Percentiles rank a stretch among this genome's conserved stretches.
Conservation (phyloP, 1,140 invertebrate genomes). For the Radopholus similis region DNA sequence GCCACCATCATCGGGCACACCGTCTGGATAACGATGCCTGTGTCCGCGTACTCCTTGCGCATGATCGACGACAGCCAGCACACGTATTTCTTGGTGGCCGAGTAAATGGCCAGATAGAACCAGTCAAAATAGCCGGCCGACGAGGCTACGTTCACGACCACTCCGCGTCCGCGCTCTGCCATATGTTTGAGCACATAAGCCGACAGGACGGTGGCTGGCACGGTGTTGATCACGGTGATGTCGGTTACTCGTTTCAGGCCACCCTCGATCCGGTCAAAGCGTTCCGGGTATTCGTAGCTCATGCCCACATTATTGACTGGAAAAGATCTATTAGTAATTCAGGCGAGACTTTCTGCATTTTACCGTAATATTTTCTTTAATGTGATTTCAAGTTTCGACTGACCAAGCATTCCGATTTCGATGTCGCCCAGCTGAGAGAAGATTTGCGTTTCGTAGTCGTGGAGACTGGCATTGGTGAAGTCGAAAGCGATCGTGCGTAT, state of each 20-base stretch:
- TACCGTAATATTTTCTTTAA: slow-evolving; percentile 1
- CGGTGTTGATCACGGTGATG: slow-evolving; percentile 41
- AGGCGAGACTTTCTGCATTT: not conserved
- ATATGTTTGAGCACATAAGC: slow-evolving; percentile 39
- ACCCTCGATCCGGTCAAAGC: slow-evolving; percentile 48
- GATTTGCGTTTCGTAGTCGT: slow-evolving; percentile 40
- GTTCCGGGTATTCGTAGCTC: slow-evolving; percentile 55
- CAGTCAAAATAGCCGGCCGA: slow-evolving; percentile 29
- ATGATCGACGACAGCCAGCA: slow-evolving; percentile 30
- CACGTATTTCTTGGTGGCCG: slow-evolving; percentile 47
- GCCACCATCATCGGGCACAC: slow-evolving; percentile 53
- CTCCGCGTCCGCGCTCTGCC: slow-evolving; percentile 27
- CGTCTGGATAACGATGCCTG: slow-evolving; percentile 15
- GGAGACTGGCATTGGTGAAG: slow-evolving; percentile 38
- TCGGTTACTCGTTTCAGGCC: slow-evolving; percentile 46
- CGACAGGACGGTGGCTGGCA: slow-evolving; percentile 34
- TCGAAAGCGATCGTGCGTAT: slow-evolving; percentile 44
- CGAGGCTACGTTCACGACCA: slow-evolving; percentile 37
- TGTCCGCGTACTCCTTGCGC: slow-evolving; percentile 47
- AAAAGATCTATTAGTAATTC: slow-evolving; percentile 10
- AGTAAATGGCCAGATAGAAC: slow-evolving; percentile 47
- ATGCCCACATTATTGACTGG: slow-evolving; percentile 57
- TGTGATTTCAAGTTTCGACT: not conserved
- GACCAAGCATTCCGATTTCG: slow-evolving; percentile 51
- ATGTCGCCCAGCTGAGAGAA: slow-evolving; percentile 38